phyloP scores from a whole-genome alignment of 2,888 invertebrate genomes.

The Dolomedes plantarius region DNA sequence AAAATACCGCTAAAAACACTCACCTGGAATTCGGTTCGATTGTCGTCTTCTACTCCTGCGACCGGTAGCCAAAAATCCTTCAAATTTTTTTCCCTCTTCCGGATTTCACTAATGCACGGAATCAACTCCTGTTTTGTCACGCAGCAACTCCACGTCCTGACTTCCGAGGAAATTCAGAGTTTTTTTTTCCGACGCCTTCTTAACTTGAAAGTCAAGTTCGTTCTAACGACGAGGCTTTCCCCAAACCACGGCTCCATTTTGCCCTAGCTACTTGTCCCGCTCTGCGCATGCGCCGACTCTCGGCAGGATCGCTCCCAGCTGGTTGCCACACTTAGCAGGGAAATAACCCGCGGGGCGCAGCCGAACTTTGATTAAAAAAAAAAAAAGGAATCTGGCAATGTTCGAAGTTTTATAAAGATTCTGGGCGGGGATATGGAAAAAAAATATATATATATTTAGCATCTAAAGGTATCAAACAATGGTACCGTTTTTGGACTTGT shows the following conservation, averaged over 20 bases:
- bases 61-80: too few species aligned
- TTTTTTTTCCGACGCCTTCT: constrained; percentile 3
- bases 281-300: not conserved
- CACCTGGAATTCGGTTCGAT: too few species aligned
- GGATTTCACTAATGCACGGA: too few species aligned
- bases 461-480: too few species aligned
- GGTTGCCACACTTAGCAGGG: not conserved
- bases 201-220: constrained; percentile 1
- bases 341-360: not conserved
- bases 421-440: too few species aligned
- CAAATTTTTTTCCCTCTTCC: too few species aligned
- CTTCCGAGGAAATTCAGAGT: not conserved
- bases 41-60: too few species aligned
- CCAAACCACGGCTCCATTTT: not conserved
- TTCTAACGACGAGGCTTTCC: not conserved
- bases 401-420: not conserved
- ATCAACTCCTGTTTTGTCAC: too few species aligned
- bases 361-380: not conserved
- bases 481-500: too few species aligned
- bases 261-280: not conserved
- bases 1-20: too few species aligned
- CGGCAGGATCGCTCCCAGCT: not conserved
- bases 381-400: not conserved
- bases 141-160: not conserved
- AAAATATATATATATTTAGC: too few species aligned